Percentiles rank a stretch among this genome's conserved stretches.
Evolutionary conservation across 37 sponge, comb jelly and placozoan genomes (phyloP).

Genomic region (Hormiphora californensis): DNA sequence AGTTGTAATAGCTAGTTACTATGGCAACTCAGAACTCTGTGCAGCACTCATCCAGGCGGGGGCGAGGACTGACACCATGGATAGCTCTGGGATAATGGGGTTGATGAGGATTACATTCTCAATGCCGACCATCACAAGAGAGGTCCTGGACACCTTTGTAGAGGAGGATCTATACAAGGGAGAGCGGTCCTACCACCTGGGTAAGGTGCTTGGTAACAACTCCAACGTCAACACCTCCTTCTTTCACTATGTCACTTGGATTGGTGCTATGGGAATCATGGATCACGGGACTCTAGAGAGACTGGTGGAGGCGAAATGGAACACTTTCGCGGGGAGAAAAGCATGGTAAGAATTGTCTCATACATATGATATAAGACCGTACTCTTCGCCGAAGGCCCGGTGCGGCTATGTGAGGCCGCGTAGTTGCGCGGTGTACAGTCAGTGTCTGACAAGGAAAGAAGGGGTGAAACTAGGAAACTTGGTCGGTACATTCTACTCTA

Average conservation of each 20-base stretch:
- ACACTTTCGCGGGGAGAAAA: neutral
- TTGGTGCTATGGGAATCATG: neutral
- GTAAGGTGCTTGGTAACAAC: neutral
- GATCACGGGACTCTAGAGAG: neutral
- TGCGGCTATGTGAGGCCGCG: no score
- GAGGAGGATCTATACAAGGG: constrained; percentile 13
- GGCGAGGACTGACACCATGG: neutral
- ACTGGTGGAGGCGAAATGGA: constrained; percentile 10
- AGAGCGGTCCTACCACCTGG: constrained; percentile 5
- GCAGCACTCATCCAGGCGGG: neutral
- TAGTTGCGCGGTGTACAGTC: no score
- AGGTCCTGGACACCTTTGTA: neutral
- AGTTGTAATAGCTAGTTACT: neutral
- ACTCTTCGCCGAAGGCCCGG: no score
- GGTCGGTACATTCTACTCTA: no score
- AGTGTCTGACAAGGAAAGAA: no score
- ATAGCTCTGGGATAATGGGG: neutral
- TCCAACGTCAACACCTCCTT: neutral
- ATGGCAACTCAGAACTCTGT: neutral
- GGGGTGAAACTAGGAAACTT: no score
- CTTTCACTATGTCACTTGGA: neutral
- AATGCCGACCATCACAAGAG: constrained; percentile 1
- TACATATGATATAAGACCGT: no score
- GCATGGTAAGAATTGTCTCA: no score
- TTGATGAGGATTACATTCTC: neutral